phyloP scores from a whole-genome alignment of 2,797 vertebrate species.

The Muraenolepis orangiensis region DNA sequence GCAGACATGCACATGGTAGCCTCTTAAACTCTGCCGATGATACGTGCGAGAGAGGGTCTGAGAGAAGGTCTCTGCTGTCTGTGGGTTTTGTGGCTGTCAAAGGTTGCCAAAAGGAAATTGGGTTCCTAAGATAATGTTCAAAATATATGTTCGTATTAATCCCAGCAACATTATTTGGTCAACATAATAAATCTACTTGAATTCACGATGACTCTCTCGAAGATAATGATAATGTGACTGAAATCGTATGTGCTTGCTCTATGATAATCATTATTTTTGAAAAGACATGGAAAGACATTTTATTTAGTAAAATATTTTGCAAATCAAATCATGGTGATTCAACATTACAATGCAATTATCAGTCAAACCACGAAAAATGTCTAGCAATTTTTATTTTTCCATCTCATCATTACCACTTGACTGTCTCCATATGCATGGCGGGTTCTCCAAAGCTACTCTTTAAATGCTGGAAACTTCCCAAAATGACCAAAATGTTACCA shows the following conservation, averaged over 20 bases:
- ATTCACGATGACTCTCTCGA: neutral
- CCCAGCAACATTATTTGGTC: neutral
- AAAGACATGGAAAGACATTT: neutral
- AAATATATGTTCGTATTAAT: slow-evolving; percentile 16
- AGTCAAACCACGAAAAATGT: slow-evolving; percentile 12
- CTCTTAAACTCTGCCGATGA: slow-evolving; percentile 26
- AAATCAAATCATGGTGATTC: neutral
- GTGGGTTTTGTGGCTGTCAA: slow-evolving; percentile 22
- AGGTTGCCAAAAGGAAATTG: slow-evolving; percentile 26
- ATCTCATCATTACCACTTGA: neutral
- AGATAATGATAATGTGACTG: neutral
- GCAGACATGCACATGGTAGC: slow-evolving; percentile 21
- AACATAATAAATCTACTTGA: slow-evolving; percentile 4
- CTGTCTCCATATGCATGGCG: slow-evolving; percentile 6
- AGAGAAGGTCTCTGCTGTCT: slow-evolving; percentile 13
- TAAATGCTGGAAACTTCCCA: slow-evolving; percentile 4
- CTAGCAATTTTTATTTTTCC: slow-evolving; percentile 18
- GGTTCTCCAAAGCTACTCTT: neutral
- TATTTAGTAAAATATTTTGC: neutral
- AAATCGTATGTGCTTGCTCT: slow-evolving; percentile 4
- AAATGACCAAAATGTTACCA: slow-evolving; percentile 12
- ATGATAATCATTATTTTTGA: slow-evolving; percentile 3
- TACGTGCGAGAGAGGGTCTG: slow-evolving; percentile 15
- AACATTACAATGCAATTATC: slow-evolving; percentile 9
- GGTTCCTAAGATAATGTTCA: slow-evolving; percentile 23